Base-by-base conservation (phyloP, 2,113 vertebrate genomes). In the Nettapus auritus region DNA sequence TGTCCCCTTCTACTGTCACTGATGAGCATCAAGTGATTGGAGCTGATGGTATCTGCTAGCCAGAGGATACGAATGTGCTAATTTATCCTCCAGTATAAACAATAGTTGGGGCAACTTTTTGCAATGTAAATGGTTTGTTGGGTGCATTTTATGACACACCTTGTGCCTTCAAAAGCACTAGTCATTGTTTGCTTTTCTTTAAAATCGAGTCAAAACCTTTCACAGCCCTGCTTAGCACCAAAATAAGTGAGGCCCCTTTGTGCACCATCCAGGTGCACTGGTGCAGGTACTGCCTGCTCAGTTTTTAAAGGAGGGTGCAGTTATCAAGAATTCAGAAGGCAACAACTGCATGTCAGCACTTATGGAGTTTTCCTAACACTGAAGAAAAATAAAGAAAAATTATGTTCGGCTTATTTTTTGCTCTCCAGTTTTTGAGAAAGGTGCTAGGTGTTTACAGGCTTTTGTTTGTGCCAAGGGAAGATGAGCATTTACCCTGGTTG, bases 31-130 rank as follows among this genome's bases (percentile, higher is more conserved):
- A 69, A 88, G 34, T 40, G 92, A 82, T 79, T 84, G 77, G 21
- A 86, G 77, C 83, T 95, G 92, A 96, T 92, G 62, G 28, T 94
- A 96, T 97, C 96, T 92, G 63, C 81, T 96, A 92, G 92, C 96
- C 92, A 89, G 88, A 82, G 96, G 96, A 92, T 92, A 96, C 11
- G 6, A 96, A 95, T 74, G 83, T 93, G 96, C 84, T 96, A 95
- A 95, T 96, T 86, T 82, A 64, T 26, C 64, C 83, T 92, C 82
- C 82, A 95, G 22, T 76, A 93, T 66, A 96, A 96, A 95, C 88
- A 96, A 86, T 90, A 83, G 28, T 69, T 94, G 75, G 88, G 55
- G 64, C 75, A 95, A 93, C 40, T 74, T 96, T 96, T 97, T 96
- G 90, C 90, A 91, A 95, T 97, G 91, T 96, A 96, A 97, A 95